Evolutionary conservation across 2,888 invertebrate genomes (phyloP), one percentile per base, ranked within the genome.

Genomic region (Gymnocheta viridis): DNA sequence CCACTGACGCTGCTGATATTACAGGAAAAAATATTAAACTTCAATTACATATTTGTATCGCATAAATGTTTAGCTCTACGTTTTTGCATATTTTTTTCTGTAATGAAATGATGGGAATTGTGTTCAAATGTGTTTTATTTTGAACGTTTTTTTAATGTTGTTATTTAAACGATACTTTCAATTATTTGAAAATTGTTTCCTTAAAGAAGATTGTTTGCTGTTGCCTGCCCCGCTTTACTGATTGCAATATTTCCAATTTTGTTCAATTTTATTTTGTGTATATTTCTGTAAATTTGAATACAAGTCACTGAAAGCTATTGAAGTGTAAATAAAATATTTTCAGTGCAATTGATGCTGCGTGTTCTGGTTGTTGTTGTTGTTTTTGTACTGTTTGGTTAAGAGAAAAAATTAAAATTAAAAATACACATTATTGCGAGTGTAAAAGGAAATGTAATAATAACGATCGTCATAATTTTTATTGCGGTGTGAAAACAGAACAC

Each of bases 241-340:
- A 54, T 72, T 79, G 72, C 27, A 47, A 35, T 72, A 47, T 51
- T 62, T 14, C 14, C 41, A 44, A 54, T 51, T 29, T 49, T 38
- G 12, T 29, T 35, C 24, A 9, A 10, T 35, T 47, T 76, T 67
- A 17, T 38, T 19, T 56, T 47, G 24, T 60, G 22, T 32, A 47
- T 7, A 49, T 12, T 47, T 47, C 58, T 22, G 2, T 35, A 38
- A 70, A 62, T 78, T 78, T 78, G 44, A 51, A 62, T 62, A 78
- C 51, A 44, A 62, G 32, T 78, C 62, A 78, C 12, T 62, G 51
- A 24, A 72, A 72, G 29, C 72, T 56, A 79, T 72, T 79, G 70
- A 70, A 79, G 70, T 56, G 70, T 79, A 79, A 79, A 79, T 79
- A 79, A 64, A 72, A 70, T 72, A 72, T 72, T 56, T 79, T 64